Evolutionary conservation across 2,888 invertebrate genomes (phyloP).

Genomic region (Leptura quadrifasciata): DNA sequence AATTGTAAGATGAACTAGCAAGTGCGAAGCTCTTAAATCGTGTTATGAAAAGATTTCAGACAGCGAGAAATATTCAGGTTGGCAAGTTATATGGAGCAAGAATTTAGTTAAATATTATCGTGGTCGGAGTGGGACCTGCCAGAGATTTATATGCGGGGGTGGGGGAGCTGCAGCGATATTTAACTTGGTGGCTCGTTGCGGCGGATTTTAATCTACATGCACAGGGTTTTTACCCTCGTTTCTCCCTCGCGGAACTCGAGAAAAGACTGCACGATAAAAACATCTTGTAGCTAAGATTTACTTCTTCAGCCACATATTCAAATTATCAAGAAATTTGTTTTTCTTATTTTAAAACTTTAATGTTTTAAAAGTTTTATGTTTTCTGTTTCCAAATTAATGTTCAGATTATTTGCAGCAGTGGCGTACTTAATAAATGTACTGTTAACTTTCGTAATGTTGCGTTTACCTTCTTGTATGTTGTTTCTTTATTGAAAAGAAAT

Average conservation of each 20-base stretch:
- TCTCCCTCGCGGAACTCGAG: constrained; percentile 70
- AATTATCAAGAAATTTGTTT: constrained; percentile 76
- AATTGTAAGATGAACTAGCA: constrained; percentile 27
- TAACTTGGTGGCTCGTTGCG: constrained; percentile 71
- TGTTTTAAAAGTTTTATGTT: constrained; percentile 65
- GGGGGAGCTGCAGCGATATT: constrained; percentile 71
- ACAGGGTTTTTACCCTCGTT: constrained; percentile 72
- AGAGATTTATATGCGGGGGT: constrained; percentile 71
- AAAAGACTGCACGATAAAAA: constrained; percentile 73
- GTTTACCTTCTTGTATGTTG: not conserved
- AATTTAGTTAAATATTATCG: constrained; percentile 74
- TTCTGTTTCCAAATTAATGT: constrained; percentile 58
- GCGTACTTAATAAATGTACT: constrained; percentile 14
- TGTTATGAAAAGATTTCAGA: constrained; percentile 56
- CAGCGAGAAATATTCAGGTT: constrained; percentile 63
- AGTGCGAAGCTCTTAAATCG: constrained; percentile 25
- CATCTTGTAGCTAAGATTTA: constrained; percentile 75
- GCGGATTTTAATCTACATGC: constrained; percentile 75
- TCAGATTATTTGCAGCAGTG: constrained; percentile 46
- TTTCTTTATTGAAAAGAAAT: too few species aligned
- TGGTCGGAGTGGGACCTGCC: constrained; percentile 71
- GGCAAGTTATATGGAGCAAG: constrained; percentile 72
- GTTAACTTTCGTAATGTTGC: not conserved
- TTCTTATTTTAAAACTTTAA: constrained; percentile 72
- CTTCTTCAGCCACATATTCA: constrained; percentile 75